Evolutionary conservation across 2,113 vertebrate genomes (phyloP).

Genomic region (Prunella himalayana): DNA sequence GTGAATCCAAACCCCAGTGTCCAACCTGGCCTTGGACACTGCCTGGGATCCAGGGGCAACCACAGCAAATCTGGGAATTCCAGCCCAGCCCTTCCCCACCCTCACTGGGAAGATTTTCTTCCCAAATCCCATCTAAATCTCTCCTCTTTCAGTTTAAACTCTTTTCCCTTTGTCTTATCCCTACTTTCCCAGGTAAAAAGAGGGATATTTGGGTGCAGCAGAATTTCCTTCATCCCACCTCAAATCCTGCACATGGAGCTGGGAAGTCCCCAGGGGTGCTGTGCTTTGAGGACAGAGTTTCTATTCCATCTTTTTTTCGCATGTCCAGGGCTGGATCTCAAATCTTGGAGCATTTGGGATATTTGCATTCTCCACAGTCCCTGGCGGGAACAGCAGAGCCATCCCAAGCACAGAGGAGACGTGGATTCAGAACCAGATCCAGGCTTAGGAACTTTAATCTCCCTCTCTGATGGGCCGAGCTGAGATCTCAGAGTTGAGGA

Average conservation of each 20-base stretch:
- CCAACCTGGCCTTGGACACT: neutral
- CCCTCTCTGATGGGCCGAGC: neutral
- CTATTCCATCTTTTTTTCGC: neutral
- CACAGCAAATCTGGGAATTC: neutral
- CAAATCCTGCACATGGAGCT: neutral
- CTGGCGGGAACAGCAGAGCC: neutral
- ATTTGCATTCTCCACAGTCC: neutral
- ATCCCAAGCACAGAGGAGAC: neutral
- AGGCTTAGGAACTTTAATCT: neutral
- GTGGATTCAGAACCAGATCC: neutral
- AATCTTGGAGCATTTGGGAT: accelerated
- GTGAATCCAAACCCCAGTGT: accelerated
- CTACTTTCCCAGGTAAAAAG: neutral
- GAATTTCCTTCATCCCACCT: neutral
- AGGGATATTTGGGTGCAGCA: too few relatives aligned
- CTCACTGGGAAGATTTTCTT: accelerated
- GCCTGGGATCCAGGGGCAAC: neutral
- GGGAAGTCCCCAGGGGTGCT: neutral
- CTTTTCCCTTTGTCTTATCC: too few relatives aligned
- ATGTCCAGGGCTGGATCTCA: neutral
- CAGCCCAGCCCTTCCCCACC: neutral
- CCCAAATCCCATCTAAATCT: neutral
- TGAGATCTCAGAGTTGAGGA: neutral
- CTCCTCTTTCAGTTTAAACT: neutral
- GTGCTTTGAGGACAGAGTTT: neutral